Evolutionary conservation across 2,888 invertebrate species (phyloP), one percentile per base, ranked within the genome.

Genomic region (Drosophila histrio): DNA sequence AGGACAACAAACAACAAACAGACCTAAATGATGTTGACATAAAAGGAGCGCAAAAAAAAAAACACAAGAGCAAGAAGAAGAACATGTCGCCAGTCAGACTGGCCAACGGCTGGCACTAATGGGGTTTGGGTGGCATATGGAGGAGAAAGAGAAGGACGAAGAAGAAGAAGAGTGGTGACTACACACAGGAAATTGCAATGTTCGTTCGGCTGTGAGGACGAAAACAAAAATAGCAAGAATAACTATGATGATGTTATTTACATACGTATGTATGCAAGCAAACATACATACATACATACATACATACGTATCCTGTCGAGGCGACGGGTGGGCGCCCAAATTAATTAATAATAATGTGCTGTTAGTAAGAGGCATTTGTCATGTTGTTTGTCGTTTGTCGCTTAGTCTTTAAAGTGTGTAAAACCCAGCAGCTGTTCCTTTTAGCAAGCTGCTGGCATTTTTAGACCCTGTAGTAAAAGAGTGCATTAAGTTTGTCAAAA

Each of bases 261-360:
- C 46, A 54, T 22, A 52, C 44, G 58, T 22, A 47, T n/a, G n/a
- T n/a, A n/a, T n/a, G n/a, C n/a, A n/a, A n/a, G n/a, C n/a, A n/a
- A n/a, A n/a, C n/a, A n/a, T n/a, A n/a, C n/a, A n/a, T 26, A 38
- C 30, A 57, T 8, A 50, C 32, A 38, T 4, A 58, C 32, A 28
- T 7, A 59, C 6, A 34, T 47, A n/a, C 8, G 15, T 34, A 17
- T 38, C 57, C 68, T 58, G 11, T 28, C 53, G 30, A 30, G 57
- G 39, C 57, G 44, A 69, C 63, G 76, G 72, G 72, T 68, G 61
- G 67, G 69, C 61, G 53, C 56, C 50, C 69, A 80, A 76, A 85
- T 83, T 85, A 88, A 85, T 85, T 85, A 88, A 86, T 72, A 86
- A 76, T 85, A 84, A 85, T 88, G 83, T 77, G 66, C 56, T 58